Conservation (phyloP, 2,888 invertebrate genomes). For the Hymenopus coronatus region DNA sequence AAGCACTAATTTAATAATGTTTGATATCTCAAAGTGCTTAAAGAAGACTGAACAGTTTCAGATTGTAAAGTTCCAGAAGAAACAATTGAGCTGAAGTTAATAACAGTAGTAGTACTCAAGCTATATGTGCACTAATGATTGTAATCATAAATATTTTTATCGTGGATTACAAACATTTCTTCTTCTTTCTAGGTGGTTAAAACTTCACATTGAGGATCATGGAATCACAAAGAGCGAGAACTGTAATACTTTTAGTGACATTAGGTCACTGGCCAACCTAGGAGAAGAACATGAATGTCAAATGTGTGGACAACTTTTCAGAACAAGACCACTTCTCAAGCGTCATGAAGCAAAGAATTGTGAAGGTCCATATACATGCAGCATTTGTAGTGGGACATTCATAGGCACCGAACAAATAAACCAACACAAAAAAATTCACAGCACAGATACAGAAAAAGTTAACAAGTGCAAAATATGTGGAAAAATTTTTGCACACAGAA, state of each 20-base stretch:
- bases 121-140: neutral
- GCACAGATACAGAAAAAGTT: slow-evolving; percentile 35
- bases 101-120: neutral
- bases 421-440: slow-evolving; percentile 21
- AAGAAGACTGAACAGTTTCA: neutral
- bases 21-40: neutral
- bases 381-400: slow-evolving; percentile 36
- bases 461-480: slow-evolving; percentile 42
- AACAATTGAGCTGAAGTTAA: neutral
- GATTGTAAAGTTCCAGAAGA: neutral
- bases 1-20: too few relatives aligned
- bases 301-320: slow-evolving; percentile 35
- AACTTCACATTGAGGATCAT: neutral
- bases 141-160: neutral
- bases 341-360: slow-evolving; percentile 29
- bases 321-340: slow-evolving; percentile 9
- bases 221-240: neutral
- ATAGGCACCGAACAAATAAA: slow-evolving; percentile 32
- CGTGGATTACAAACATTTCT: neutral
- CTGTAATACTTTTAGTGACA: neutral
- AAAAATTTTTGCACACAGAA: slow-evolving; percentile 34
- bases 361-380: slow-evolving; percentile 35
- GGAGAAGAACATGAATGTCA: slow-evolving; percentile 1
- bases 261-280: neutral
- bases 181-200: neutral